Percentiles rank a stretch among this genome's conserved stretches.
Evolutionary conservation across 2,797 vertebrate genomes (phyloP).

Genomic region (Fistularia tabacaria): DNA sequence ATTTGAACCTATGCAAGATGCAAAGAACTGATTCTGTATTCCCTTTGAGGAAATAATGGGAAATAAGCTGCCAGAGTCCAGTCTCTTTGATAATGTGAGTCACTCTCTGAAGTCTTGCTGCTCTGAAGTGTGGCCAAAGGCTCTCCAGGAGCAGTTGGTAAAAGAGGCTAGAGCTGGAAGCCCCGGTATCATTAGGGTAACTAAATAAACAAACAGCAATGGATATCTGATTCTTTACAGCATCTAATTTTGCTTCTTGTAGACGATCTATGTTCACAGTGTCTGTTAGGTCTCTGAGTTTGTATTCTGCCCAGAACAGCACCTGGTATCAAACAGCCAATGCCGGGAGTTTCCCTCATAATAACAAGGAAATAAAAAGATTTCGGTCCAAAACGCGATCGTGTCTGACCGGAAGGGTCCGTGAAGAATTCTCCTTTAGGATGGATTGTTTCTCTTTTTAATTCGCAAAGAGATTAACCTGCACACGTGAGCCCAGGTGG

Average conservation of each 20-base stretch:
- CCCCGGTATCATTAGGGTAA: slow-evolving; percentile 30
- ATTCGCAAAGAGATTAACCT: not conserved
- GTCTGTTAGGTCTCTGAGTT: slow-evolving; percentile 37
- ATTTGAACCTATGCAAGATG: slow-evolving; percentile 18
- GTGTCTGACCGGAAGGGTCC: not conserved
- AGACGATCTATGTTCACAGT: slow-evolving; percentile 19
- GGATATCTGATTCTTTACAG: slow-evolving; percentile 21
- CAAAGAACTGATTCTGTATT: slow-evolving; percentile 33
- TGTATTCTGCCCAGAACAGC: slow-evolving; percentile 15
- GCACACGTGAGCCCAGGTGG: not conserved
- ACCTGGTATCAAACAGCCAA: slow-evolving; percentile 7
- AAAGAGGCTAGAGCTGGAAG: slow-evolving; percentile 3
- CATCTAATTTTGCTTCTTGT: slow-evolving; percentile 27
- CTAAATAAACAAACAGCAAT: slow-evolving; percentile 36
- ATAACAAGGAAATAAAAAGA: slow-evolving; percentile 14
- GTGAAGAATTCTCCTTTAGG: too few relatives aligned
- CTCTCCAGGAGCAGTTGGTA: slow-evolving; percentile 20
- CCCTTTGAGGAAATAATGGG: slow-evolving; percentile 49
- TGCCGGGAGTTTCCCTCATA: not conserved
- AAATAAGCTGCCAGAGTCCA: slow-evolving; percentile 23
- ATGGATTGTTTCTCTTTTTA: too few relatives aligned
- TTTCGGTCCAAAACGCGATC: not conserved
- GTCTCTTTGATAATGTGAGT: slow-evolving; percentile 39
- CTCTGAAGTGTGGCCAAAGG: slow-evolving; percentile 31
- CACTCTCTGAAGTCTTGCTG: slow-evolving; percentile 27